Base-by-base conservation (phyloP, 2,797 vertebrate species). In the Oreochromis mossambicus region DNA sequence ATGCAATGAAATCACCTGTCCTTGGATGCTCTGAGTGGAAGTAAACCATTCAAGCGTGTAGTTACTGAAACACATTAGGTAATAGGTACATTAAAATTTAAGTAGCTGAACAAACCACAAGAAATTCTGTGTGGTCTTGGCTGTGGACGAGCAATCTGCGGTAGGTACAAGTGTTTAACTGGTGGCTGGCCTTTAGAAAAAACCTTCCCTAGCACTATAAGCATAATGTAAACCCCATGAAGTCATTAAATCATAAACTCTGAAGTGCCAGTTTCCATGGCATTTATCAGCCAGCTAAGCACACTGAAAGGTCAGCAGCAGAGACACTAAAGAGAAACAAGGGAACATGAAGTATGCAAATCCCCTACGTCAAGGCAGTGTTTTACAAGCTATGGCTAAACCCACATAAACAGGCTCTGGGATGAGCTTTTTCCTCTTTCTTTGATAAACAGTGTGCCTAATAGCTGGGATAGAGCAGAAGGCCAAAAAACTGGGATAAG, bases 351-450 rank as follows among this genome's bases (percentile, higher is more conserved):
- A 86, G 21, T 82, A 87, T 7, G 76, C 48, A 63, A 79, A 84
- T 82, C 73, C 11, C 32, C 34, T 83, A 87, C 73, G 83, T 93
- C 91, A 92, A 89, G 32, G 56, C 82, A 84, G 79, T 86, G 75
- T 85, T 92, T 93, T 92, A 92, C 86, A 92, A 93, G 90, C 84
- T 90, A 92, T 63, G 89, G 87, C 79, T 54, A 8, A 88, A 77
- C 68, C 85, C 86, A 86, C 90, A 94, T 89, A 86, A 90, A 87
- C 86, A 89, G 80, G 73, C 76, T 86, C 34, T 79, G 77, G 83
- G 88, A 93, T 84, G 86, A 83, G 85, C 61, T 73, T 68, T 82
- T 89, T 93, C 83, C 82, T 51, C 26, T 78, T 58, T 79, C 61
- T 58, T 77, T 89, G 84, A 94, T 90, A 89, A 94, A 94, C 85